Evolutionary conservation across 1,140 invertebrate species (phyloP), one percentile per base, ranked within the genome.

Genomic region (Chymomyza costata): DNA sequence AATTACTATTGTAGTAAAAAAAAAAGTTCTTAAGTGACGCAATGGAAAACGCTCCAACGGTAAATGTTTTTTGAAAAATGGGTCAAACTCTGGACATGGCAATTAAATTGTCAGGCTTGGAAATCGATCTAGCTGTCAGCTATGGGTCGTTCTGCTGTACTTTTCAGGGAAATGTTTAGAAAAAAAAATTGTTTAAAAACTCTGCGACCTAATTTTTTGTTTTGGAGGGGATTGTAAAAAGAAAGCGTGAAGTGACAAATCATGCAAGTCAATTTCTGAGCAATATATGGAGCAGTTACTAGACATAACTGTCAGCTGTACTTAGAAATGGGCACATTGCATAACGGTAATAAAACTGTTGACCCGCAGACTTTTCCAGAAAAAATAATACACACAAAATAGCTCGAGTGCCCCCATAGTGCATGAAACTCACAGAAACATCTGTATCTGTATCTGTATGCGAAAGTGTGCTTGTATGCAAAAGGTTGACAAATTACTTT

Each of bases 81-180:
- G 64, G 60, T 64, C 64, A 66, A 63, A 45, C 45, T 32, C 19
- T 19, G 11, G 19, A 47, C 44, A 53, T 58, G 63, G 60, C 64
- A 66, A 66, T 66, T 66, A 64, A 64, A 66, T 66, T 66, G 64
- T 64, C 60, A 64, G 64, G 60, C 57, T 66, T 66, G 58, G 55
- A 54, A 48, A 49, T 47, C 56, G 60, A 66, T 66, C 64, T 60
- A 66, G 64, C 49, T 59, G 43, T 43, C 15, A 25, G 19, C 1
- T n/a, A n/a, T 28, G 10, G 19, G 6, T 19, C 6, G n/a, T n/a
- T n/a, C n/a, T n/a, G n/a, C n/a, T n/a, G n/a, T n/a, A n/a, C n/a
- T n/a, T n/a, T 28, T 49, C 14, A 18, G 44, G 39, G 28, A 55
- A 60, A 55, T 52, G 55, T 43, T n/a, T n/a, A n/a, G n/a, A n/a